Base-by-base conservation (phyloP, 1,140 invertebrate species). In the Microplitis mediator region DNA sequence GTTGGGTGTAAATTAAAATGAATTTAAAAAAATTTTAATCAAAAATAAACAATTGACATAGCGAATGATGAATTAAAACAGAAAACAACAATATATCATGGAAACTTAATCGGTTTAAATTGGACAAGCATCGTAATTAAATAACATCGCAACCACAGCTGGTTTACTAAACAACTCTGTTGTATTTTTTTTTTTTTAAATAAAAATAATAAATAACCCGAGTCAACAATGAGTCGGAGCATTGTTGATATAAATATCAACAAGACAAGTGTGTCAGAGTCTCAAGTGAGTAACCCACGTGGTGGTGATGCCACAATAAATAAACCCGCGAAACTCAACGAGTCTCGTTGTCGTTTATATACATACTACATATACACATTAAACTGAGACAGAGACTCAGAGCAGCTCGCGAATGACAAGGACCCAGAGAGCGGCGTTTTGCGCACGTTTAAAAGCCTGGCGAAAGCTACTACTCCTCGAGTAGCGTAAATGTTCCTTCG, bases 301-400 rank as follows among this genome's bases (percentile, higher is more conserved):
- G 70, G 64, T 39, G 35, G 39, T 36, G 61, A 66, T 65, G 39
- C 73, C 58, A 66, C 54, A 58, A 58, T 34, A 50, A 74, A 74
- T 76, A 77, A 76, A 69, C 73, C 63, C 69, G 73, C 73, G 71
- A 76, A 78, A 75, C 62, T 78, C 72, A 56, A 32, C 36, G 23
- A 23, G 61, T 67, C 45, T 65, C 69, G 54, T 34, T 56, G 69
- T 69, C 35, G 39, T 45, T 45, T 6, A 45, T 45, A 45, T 6
- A 45, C 39, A 23, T 23, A 23, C 23, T 23, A 23, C 23, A 23
- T 23, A 23, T 23, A 23, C 23, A 23, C 23, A 23, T 23, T 23
- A 23, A 23, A 23, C 23, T 23, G 23, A 23, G 2, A 23, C 23
- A 23, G 23, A 23, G 45, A 34, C 23, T 52, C 69, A 54, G 69